Base-by-base conservation (phyloP, 2,797 vertebrate species). In the Furcifer pardalis region DNA sequence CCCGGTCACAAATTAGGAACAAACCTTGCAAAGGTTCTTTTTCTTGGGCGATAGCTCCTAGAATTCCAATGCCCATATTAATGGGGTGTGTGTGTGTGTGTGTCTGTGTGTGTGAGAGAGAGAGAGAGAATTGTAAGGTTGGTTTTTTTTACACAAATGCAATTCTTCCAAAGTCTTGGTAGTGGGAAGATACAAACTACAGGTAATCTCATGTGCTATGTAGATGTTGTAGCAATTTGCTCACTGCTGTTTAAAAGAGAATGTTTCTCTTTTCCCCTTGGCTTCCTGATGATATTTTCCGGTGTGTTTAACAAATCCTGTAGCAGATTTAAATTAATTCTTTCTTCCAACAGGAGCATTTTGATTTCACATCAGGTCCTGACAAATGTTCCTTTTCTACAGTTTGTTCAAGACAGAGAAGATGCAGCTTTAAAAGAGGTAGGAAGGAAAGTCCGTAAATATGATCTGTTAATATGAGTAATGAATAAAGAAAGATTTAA, bases 351-450 rank as follows among this genome's bases (percentile, higher is more conserved):
- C 84, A 97, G 96, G 82, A 95, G 96, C 73, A 92, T 96, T 74
- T 81, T 97, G 88, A 92, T 71, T 69, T 92, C 95, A 32, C 95
- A 93, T 77, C 96, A 95, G 91, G 94, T 92, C 46, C 77, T 96
- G 72, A 93, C 93, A 90, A 95, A 90, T 3, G 65, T 96, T 42
- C 96, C 96, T 1, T 93, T 95, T 0, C 40, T 97, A 77, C 77
- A 96, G 71, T 97, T 97, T 87, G 3, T 97, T 82, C 96, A 93
- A 90, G 96, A 97, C 91, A 95, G 90, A 89, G 91, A 84, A 90
- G 88, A 87, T 35, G 90, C 93, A 59, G 88, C 91, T 66, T 60
- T 94, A 21, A 94, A 89, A 40, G 93, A 97, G 95, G 96, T 97
- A 91, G 88, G 87, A 12, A 84, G 30, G 72, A 46, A 40, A 17